Conservation (phyloP, 2,113 vertebrate species). For the Psephotus haematonotus region DNA sequence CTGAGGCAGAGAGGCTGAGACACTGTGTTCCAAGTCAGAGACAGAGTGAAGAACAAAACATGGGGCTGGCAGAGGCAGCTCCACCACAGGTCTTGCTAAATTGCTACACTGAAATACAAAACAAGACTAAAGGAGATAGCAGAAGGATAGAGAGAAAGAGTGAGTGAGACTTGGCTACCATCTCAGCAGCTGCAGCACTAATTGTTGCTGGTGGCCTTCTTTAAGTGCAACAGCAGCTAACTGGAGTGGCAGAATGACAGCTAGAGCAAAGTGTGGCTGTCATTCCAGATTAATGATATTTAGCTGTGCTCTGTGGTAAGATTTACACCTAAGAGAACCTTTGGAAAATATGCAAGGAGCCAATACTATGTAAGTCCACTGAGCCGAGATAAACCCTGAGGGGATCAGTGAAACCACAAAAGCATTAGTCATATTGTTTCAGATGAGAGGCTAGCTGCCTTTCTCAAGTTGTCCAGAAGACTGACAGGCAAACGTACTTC, state of each 20-base stretch:
- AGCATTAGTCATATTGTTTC: neutral
- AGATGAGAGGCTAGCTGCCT: neutral
- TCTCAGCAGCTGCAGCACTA: neutral
- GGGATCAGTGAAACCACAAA: neutral
- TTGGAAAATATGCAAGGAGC: constrained; percentile 1
- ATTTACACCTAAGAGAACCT: constrained; percentile 19
- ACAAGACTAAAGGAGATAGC: neutral
- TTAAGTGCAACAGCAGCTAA: neutral
- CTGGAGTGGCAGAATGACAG: neutral
- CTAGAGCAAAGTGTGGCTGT: neutral
- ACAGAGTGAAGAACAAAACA: neutral
- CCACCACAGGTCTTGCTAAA: neutral
- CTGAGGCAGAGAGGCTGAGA: neutral
- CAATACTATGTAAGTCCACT: neutral
- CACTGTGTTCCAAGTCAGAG: neutral
- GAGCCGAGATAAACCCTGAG: neutral
- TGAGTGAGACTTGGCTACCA: neutral
- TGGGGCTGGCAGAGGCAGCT: neutral
- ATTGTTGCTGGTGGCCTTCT: neutral
- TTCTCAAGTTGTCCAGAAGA: neutral
- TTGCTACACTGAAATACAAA: neutral
- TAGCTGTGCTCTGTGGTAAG: neutral
- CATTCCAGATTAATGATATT: neutral
- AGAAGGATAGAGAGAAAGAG: neutral
- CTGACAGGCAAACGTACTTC: neutral